Evolutionary conservation across 2,888 invertebrate genomes (phyloP).

Genomic region (Teleogryllus oceanicus): DNA sequence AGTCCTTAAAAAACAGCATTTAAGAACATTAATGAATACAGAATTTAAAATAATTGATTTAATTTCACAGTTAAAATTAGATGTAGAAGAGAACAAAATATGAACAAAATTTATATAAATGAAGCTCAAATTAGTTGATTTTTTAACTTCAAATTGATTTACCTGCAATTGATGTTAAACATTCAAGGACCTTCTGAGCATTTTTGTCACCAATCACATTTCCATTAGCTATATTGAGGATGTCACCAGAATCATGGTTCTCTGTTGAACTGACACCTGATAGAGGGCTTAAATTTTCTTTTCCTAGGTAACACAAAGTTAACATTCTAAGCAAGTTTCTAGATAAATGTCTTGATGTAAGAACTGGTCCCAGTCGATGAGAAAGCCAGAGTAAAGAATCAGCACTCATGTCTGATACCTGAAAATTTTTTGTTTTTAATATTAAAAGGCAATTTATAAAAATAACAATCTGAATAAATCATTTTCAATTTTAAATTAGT

Average conservation of each 20-base stretch:
- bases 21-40: background rate
- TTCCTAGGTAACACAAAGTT: slow-evolving; percentile 86
- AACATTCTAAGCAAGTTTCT: slow-evolving; percentile 90
- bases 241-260: background rate
- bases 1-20: slow-evolving; percentile 53
- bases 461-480: background rate
- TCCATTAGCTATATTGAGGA: slow-evolving; percentile 58
- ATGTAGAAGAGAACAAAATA: no score
- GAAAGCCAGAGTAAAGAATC: slow-evolving; percentile 89
- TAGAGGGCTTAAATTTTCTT: slow-evolving; percentile 59
- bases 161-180: slow-evolving; percentile 84
- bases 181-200: slow-evolving; percentile 83
- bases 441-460: background rate
- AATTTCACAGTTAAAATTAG: background rate
- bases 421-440: slow-evolving; percentile 33
- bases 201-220: slow-evolving; percentile 74
- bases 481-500: background rate
- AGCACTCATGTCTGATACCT: slow-evolving; percentile 71
- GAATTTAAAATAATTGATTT: background rate
- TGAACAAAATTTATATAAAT: no score
- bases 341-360: slow-evolving; percentile 86
- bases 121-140: no score
- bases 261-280: slow-evolving; percentile 26
- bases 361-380: slow-evolving; percentile 87
- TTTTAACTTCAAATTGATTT: slow-evolving; percentile 37